These are phyloP conservation scores for Acrocephalus scirpaceus DNA, from an alignment of 2,797 vertebrate genomes.

Conservation along the genomic window DNA sequence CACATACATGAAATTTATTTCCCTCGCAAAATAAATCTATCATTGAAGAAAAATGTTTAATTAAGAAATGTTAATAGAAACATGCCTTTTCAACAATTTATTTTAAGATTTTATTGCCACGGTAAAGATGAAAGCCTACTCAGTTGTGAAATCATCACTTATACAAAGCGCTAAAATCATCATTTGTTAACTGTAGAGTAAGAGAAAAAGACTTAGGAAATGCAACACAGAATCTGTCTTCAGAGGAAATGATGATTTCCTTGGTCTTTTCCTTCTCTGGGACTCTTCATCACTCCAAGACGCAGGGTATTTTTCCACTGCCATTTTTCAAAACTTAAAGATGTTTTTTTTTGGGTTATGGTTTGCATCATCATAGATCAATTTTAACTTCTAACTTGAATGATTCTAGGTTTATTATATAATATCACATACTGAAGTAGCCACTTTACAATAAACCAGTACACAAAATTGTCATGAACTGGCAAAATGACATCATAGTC, in stretches of 20 bases:
- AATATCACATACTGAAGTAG: neutral
- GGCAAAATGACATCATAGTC: neutral
- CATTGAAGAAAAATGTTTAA: conserved; percentile 38
- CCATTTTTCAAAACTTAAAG: neutral
- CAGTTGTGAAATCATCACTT: conserved; percentile 25
- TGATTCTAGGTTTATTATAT: neutral
- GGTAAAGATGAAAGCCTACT: conserved; percentile 18
- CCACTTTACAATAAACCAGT: neutral
- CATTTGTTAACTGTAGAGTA: neutral
- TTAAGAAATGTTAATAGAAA: conserved; percentile 53
- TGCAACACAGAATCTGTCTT: neutral
- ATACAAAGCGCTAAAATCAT: neutral
- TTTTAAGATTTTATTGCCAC: neutral
- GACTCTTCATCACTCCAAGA: neutral
- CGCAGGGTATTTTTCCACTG: neutral
- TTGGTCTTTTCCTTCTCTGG: neutral
- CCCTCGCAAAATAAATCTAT: conserved; percentile 23
- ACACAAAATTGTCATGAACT: neutral
- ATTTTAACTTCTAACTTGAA: neutral
- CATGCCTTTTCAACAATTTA: conserved; percentile 17
- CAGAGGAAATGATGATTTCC: neutral
- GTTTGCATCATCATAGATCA: neutral
- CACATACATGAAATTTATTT: conserved; percentile 10
- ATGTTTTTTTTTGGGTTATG: neutral
- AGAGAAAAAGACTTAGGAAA: neutral